A percentile compares a stretch with the other conserved stretches of the same genome.
Conservation (phyloP, 2,797 vertebrate genomes). For the Sorex maritimensis region DNA sequence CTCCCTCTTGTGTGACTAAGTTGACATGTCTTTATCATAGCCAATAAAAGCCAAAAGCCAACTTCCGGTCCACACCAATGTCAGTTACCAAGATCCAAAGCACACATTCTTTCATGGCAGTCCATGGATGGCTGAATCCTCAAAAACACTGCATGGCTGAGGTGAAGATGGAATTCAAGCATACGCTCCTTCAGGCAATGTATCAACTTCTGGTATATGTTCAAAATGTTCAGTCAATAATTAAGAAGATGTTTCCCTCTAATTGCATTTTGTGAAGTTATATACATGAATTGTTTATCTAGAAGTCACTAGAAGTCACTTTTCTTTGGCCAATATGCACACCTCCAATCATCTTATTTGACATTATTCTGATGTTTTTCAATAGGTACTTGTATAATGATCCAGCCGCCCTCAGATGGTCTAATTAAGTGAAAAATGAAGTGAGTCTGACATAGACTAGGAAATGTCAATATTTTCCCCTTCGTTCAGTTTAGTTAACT, state of each 20-base stretch:
- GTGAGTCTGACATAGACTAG: neutral
- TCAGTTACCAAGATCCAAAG: neutral
- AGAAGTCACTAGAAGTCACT: too few relatives aligned
- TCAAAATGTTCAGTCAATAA: neutral
- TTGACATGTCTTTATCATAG: neutral
- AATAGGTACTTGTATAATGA: neutral
- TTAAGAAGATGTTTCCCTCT: neutral
- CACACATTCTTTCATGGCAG: neutral
- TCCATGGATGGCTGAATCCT: neutral
- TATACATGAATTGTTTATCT: neutral
- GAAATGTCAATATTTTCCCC: too few relatives aligned
- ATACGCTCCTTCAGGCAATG: neutral
- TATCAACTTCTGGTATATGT: neutral
- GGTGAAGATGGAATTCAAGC: neutral
- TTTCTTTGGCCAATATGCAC: neutral
- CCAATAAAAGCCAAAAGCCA: neutral
- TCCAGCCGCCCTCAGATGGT: neutral
- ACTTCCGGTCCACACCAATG: neutral
- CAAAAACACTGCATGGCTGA: neutral
- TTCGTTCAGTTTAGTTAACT: too few relatives aligned
- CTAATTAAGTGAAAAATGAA: neutral
- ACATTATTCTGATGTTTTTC: neutral
- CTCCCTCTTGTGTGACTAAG: conserved; percentile 56
- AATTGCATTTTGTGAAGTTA: neutral
- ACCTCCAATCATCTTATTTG: neutral